Base-by-base conservation (phyloP, 2,888 invertebrate genomes). In the Apeira syringaria region DNA sequence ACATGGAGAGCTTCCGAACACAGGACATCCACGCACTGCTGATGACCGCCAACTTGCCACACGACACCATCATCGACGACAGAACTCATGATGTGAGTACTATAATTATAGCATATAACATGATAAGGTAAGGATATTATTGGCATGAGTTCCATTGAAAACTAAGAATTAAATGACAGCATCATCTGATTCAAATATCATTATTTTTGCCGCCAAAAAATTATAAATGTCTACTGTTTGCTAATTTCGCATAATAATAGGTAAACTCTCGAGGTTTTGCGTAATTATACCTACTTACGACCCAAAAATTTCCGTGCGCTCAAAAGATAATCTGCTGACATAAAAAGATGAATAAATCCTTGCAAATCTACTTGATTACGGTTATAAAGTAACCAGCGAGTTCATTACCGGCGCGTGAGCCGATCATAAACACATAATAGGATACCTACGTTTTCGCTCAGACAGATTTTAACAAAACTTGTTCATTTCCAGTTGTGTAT, bases 1-100 rank as follows among this genome's bases (percentile, higher is more conserved):
- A 98, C 83, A 98, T 98, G 95, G 97, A 98, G 82, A 96, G 96
- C 79, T 97, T 97, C 85, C 93, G 95, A 59, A 95, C 97, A 11
- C 96, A 97, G 83, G 97, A 98, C 72, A 97, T 98, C 63, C 96
- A 96, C 74, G 95, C 96, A 56, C 90, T 97, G 66, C 92, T 97
- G 52, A 84, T 89, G 88, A 88, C 88, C 65, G 94, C 95, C 56
- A 94, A 94, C 72, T 87, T 95, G 69, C 95, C 95, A 40, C 93
- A 93, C 59, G 94, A 87, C 74, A 67, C 82, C 92, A 91, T 92
- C 61, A 77, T 67, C 43, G 84, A 87, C 64, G 85, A 87, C 56
- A 78, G 86, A 65, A 79, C 84, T 54, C 87, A 88, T 68, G 88
- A 90, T 74, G 90, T 90, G 53, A 90, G 90, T 86, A 15, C 4